Base-by-base conservation (phyloP, 2,797 vertebrate species). In the Sparidentex hasta region DNA sequence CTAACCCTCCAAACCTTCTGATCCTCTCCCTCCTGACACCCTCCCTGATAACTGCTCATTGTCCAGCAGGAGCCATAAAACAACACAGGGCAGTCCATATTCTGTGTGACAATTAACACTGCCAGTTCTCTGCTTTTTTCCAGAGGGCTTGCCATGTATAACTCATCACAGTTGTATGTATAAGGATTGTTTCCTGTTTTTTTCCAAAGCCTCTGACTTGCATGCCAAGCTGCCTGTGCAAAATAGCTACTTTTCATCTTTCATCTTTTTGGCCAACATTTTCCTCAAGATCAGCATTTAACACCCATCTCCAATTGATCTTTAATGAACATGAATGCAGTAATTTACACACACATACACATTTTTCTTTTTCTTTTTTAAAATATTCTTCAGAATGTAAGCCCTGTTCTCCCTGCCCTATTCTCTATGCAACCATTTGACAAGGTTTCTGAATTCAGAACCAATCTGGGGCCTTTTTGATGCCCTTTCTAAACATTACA, bases 91-190 rank as follows among this genome's bases (percentile, higher is more conserved):
- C 78, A 82, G 71, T 72, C 76, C 72, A 72, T 85, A 84, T 87
- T 88, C 79, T 91, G 81, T 94, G 85, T 94, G 88, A 92, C 90
- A 90, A 90, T 92, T 95, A 95, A 96, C 91, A 87, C 94, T 94
- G 90, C 90, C 86, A 95, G 93, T 94, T 94, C 89, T 95, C 88
- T 93, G 90, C 80, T 96, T 95, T 93, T 91, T 94, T 94, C 85
- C 95, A 96, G 95, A 95, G 93, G 92, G 94, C 92, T 94, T 95
- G 90, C 95, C 96, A 90, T 96, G 96, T 96, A 95, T 95, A 93
- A 95, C 91, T 72, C 95, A 93, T 83, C 95, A 91, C 92, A 94
- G 94, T 93, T 96, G 95, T 96, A 95, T 96, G 94, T 96, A 95
- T 95, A 90, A 94, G 87, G 90, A 93, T 88, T 90, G 88, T 94